Conservation (phyloP, 2,113 vertebrate genomes). For the Stigmatopora nigra region DNA sequence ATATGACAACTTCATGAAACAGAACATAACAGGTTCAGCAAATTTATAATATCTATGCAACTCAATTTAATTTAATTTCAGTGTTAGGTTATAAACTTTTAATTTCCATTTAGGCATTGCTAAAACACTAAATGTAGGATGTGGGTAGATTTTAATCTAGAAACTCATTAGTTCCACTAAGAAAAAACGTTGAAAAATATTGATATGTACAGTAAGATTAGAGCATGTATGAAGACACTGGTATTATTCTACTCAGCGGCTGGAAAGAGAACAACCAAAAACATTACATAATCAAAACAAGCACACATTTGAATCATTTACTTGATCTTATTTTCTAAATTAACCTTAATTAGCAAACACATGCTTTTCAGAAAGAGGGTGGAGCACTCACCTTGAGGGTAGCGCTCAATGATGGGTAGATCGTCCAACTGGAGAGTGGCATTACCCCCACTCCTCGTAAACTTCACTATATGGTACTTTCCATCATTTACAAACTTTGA, state of each 20-base stretch:
- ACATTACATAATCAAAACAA: constrained; percentile 58
- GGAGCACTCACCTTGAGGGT: constrained; percentile 89
- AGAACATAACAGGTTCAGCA: constrained; percentile 4
- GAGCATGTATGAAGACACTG: constrained; percentile 25
- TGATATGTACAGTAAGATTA: background rate
- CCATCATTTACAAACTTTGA: constrained; percentile 98
- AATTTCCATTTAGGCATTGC: background rate
- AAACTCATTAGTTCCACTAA: too few species aligned
- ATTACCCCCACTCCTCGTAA: constrained; percentile 96
- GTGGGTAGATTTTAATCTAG: background rate
- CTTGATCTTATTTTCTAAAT: background rate
- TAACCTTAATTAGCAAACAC: constrained; percentile 9
- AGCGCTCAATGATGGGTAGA: constrained; percentile 96
- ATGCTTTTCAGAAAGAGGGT: constrained; percentile 17
- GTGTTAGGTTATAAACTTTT: background rate
- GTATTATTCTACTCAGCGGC: constrained; percentile 40
- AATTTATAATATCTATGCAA: background rate
- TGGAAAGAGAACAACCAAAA: constrained; percentile 52
- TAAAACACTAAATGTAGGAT: background rate
- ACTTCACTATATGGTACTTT: constrained; percentile 98
- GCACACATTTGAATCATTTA: background rate
- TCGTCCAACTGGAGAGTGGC: constrained; percentile 99
- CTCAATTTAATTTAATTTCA: background rate
- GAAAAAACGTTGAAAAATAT: background rate
- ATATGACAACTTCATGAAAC: background rate